phyloP scores from a whole-genome alignment of 2,888 invertebrate species.

The Hirtodrosophila trivittata region DNA sequence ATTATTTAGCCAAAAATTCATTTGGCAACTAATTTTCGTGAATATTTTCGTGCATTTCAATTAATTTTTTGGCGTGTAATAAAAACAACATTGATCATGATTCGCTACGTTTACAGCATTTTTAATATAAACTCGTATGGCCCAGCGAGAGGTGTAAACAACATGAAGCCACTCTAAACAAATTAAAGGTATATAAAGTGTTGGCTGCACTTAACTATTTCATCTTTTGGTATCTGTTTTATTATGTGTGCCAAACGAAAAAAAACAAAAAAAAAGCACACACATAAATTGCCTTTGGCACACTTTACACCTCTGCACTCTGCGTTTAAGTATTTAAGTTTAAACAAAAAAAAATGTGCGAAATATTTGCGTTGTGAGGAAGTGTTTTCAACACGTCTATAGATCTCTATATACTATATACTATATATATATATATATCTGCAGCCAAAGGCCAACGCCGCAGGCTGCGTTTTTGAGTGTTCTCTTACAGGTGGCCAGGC shows the following conservation, averaged over 20 bases:
- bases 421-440: not conserved
- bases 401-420: conserved; percentile 28
- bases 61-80: conserved; percentile 30
- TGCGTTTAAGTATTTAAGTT: conserved; percentile 47
- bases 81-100: conserved; percentile 54
- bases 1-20: conserved; percentile 52
- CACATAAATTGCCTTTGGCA: conserved; percentile 57
- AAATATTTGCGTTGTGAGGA: conserved; percentile 58
- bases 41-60: conserved; percentile 40
- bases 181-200: conserved; percentile 53
- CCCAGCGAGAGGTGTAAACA: conserved; percentile 43
- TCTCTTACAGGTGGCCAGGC: conserved; percentile 48
- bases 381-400: conserved; percentile 65
- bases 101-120: conserved; percentile 30
- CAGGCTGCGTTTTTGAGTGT: conserved; percentile 12
- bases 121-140: conserved; percentile 31
- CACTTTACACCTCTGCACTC: conserved; percentile 70
- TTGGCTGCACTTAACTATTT: conserved; percentile 7
- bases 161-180: conserved; percentile 53
- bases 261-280: too few species aligned
- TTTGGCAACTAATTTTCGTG: conserved; percentile 62
- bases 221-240: conserved; percentile 18
- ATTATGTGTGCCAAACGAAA: not conserved
- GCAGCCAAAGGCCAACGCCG: conserved; percentile 47
- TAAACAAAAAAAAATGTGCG: conserved; percentile 58